Conservation (phyloP, 1,140 invertebrate species). For the Pogonomyrmex barbatus region DNA sequence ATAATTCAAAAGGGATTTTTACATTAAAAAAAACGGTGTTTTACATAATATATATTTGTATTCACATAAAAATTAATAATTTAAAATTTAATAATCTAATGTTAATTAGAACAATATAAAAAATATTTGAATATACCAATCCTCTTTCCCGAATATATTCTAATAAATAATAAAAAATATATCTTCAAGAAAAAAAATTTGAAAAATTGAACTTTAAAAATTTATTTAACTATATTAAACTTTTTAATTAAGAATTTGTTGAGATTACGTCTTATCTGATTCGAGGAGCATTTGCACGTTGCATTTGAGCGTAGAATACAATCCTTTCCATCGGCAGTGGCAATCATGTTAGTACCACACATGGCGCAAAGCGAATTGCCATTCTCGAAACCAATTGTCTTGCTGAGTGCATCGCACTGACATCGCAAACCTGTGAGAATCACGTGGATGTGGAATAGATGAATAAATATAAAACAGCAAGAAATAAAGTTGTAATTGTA, state of each 20-base stretch:
- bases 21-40: background rate
- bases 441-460: background rate
- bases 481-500: background rate
- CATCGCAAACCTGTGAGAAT: slow-evolving; percentile 10
- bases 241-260: slow-evolving; percentile 34
- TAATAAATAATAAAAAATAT: background rate
- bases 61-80: too few species aligned
- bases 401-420: slow-evolving; percentile 73
- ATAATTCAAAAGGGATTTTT: background rate
- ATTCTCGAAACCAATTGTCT: slow-evolving; percentile 73
- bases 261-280: slow-evolving; percentile 81
- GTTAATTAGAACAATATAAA: too few species aligned
- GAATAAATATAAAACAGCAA: background rate
- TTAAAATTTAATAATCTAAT: too few species aligned
- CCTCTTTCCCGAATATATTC: too few species aligned
- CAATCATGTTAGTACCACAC: slow-evolving; percentile 77
- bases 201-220: slow-evolving; percentile 12
- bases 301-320: slow-evolving; percentile 81
- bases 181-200: slow-evolving; percentile 17
- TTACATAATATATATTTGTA: background rate
- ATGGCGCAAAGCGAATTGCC: slow-evolving; percentile 76
- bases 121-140: too few species aligned
- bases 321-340: slow-evolving; percentile 79
- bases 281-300: slow-evolving; percentile 79
- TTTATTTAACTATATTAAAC: too few species aligned